phyloP scores from a whole-genome alignment of 1,140 invertebrate species.

The Bacillus rossius region DNA sequence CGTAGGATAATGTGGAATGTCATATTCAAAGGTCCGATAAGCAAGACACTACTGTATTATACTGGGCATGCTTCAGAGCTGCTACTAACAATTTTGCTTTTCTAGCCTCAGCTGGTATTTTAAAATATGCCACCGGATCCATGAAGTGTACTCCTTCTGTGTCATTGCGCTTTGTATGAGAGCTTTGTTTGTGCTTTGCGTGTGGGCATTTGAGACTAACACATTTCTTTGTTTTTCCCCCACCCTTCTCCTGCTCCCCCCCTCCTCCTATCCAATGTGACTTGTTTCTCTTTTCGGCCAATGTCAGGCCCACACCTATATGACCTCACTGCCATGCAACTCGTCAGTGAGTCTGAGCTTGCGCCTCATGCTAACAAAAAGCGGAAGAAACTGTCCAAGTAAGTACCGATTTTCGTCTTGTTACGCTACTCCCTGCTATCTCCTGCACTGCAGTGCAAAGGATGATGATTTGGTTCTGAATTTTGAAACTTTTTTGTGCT shows the following conservation, averaged over 20 bases:
- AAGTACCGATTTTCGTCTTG: slow-evolving; percentile 17
- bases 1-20: too few relatives aligned
- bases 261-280: neutral
- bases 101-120: neutral
- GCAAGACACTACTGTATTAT: too few relatives aligned
- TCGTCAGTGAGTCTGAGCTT: slow-evolving; percentile 40
- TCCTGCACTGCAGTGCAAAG: too few relatives aligned
- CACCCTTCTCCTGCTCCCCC: slow-evolving; percentile 23
- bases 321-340: slow-evolving; percentile 43
- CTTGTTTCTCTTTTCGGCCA: neutral
- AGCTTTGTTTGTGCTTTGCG: slow-evolving; percentile 26
- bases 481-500: too few relatives aligned
- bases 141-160: neutral
- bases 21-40: too few relatives aligned
- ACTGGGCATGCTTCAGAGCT: too few relatives aligned
- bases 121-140: too few relatives aligned
- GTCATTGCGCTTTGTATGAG: slow-evolving; percentile 8
- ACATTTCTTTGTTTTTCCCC: slow-evolving; percentile 35
- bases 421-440: neutral
- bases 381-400: slow-evolving; percentile 44
- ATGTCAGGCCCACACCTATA: slow-evolving; percentile 36
- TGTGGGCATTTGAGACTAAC: slow-evolving; percentile 35
- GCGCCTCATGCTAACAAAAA: slow-evolving; percentile 37
- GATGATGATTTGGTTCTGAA: too few relatives aligned
- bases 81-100: neutral